Evolutionary conservation across 1,140 invertebrate species (phyloP).

Genomic region (Papilio helenus): DNA sequence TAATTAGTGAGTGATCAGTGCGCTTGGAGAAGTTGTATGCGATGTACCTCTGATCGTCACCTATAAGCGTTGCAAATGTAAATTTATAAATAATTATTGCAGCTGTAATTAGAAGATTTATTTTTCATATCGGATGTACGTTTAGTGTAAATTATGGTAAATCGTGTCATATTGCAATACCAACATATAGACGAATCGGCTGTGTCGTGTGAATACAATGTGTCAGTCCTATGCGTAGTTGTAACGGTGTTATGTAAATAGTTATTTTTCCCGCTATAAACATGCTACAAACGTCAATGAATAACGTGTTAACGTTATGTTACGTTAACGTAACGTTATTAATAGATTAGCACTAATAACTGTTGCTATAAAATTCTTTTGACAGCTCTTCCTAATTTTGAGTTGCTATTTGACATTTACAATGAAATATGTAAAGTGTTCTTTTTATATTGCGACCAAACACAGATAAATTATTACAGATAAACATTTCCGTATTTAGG

Average conservation of each 20-base stretch:
- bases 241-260: conserved; percentile 71
- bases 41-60: conserved; percentile 66
- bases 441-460: conserved; percentile 21
- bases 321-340: not conserved
- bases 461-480: conserved; percentile 28
- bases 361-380: not conserved
- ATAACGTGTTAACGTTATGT: conserved; percentile 22
- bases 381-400: conserved; percentile 24
- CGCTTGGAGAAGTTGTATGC: conserved; percentile 72
- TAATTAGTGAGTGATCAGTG: conserved; percentile 66
- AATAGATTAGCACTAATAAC: not conserved
- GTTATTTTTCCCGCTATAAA: conserved; percentile 41
- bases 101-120: conserved; percentile 82
- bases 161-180: conserved; percentile 75
- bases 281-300: conserved; percentile 18
- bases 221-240: conserved; percentile 72
- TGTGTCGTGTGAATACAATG: conserved; percentile 75
- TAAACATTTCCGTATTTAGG: conserved; percentile 47
- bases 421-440: conserved; percentile 8
- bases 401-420: conserved; percentile 35
- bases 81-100: conserved; percentile 83
- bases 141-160: conserved; percentile 79
- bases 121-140: conserved; percentile 81
- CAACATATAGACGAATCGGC: conserved; percentile 78
- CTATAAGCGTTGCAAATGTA: conserved; percentile 67